Evolutionary conservation across 1,140 invertebrate genomes (phyloP).

Genomic region (Bombus pyrosoma): DNA sequence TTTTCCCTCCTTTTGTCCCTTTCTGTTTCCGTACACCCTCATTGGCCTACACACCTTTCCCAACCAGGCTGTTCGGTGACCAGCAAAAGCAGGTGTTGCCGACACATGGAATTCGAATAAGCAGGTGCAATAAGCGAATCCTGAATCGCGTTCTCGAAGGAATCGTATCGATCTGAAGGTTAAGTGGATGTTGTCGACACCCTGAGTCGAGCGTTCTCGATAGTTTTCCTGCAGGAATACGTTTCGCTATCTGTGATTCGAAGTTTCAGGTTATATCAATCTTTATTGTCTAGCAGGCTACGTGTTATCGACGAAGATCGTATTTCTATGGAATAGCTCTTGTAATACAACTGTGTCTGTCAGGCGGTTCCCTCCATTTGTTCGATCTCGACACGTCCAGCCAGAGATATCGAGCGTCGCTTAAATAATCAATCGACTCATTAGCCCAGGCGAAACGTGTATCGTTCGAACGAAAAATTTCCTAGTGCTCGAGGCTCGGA

Average conservation of each 20-base stretch:
- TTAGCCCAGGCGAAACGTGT: background rate
- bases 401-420: no score
- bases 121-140: constrained; percentile 29
- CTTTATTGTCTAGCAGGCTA: no score
- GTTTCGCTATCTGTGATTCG: no score
- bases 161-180: no score
- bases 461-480: background rate
- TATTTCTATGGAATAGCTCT: no score
- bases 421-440: background rate
- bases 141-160: no score
- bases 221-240: no score
- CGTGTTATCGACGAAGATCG: no score
- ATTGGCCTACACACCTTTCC: constrained; percentile 6
- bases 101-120: constrained; percentile 40
- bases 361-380: background rate
- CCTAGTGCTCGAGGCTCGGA: no score
- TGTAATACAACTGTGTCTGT: no score
- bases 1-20: background rate
- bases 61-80: background rate
- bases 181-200: background rate
- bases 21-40: background rate
- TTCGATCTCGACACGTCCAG: background rate
- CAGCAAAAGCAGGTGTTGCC: constrained; percentile 46
- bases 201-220: background rate
- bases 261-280: no score